A percentile compares a stretch with the other conserved stretches of the same genome.
These are phyloP conservation scores for Polypedilum vanderplanki DNA, from an alignment of 1,140 invertebrate species.

Conservation along the genomic window DNA sequence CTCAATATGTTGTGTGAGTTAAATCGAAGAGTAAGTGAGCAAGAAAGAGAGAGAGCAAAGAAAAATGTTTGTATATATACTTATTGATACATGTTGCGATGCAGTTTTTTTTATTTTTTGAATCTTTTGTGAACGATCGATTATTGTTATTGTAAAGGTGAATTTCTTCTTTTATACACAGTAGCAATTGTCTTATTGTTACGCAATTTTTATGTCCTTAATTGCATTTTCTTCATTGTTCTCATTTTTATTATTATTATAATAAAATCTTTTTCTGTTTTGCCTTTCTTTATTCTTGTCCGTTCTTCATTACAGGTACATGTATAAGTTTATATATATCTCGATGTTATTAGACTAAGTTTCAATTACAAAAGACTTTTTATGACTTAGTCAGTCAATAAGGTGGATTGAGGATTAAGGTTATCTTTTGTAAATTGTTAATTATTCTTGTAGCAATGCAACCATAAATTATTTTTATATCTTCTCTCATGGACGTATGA, in stretches of 20 bases:
- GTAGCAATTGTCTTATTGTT: slow-evolving; percentile 18
- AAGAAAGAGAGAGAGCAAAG: neutral
- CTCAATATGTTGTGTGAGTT: neutral
- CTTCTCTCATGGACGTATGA: no score
- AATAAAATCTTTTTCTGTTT: no score
- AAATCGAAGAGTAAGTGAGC: neutral
- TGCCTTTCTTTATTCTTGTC: neutral
- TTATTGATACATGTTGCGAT: neutral
- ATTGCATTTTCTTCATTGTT: slow-evolving; percentile 19
- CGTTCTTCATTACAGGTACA: neutral
- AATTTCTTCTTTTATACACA: neutral
- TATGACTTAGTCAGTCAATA: no score
- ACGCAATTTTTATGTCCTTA: slow-evolving; percentile 13
- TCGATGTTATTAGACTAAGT: neutral
- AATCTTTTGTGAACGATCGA: slow-evolving; percentile 17
- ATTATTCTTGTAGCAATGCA: no score
- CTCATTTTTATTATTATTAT: neutral
- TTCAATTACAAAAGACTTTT: neutral
- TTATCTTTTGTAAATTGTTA: neutral
- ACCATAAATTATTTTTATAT: no score
- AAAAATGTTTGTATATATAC: neutral
- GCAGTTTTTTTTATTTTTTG: neutral
- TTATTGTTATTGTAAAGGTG: slow-evolving; percentile 12
- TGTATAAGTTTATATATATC: neutral
- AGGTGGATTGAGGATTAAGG: neutral